A percentile compares a stretch with the other conserved stretches of the same genome.
Evolutionary conservation across 2,888 invertebrate species (phyloP).

Genomic region (Nemapogon koenigi): DNA sequence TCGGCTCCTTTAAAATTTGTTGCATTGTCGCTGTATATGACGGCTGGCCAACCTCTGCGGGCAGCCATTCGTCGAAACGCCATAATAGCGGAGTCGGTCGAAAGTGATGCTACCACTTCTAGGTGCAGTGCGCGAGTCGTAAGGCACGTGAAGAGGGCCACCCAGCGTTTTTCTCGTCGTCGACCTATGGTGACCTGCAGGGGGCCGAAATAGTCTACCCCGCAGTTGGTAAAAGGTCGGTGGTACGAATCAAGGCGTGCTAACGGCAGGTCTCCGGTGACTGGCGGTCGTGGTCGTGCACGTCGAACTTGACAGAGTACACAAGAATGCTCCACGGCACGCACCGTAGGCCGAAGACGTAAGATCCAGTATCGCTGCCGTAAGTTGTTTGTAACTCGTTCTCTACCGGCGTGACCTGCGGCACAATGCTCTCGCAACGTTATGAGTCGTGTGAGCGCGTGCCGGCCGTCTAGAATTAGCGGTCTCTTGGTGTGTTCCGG

Average conservation of each 20-base stretch:
- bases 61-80: slow-evolving; percentile 2
- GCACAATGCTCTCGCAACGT: no score
- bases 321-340: slow-evolving; percentile 5
- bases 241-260: slow-evolving; percentile 4
- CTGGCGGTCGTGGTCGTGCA: slow-evolving; percentile 10
- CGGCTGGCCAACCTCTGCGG: neutral
- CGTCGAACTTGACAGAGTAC: slow-evolving; percentile 10
- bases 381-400: no score
- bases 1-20: slow-evolving; percentile 4
- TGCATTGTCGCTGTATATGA: slow-evolving; percentile 5
- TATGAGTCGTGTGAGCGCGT: neutral
- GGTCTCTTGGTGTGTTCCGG: slow-evolving; percentile 6
- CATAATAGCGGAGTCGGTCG: neutral
- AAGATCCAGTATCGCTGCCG: no score
- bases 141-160: slow-evolving; percentile 2
- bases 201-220: slow-evolving; percentile 4
- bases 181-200: slow-evolving; percentile 2
- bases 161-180: neutral
- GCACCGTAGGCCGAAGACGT: slow-evolving; percentile 10
- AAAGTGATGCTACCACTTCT: slow-evolving; percentile 1
- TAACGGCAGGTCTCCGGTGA: slow-evolving; percentile 10
- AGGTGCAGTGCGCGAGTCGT: neutral
- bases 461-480: neutral
- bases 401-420: no score
- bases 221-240: slow-evolving; percentile 1